A percentile compares a stretch with the other conserved stretches of the same genome.
These are phyloP conservation scores for Poeciliopsis turrubarensis DNA, from an alignment of 2,113 vertebrate species.

Conservation along the genomic window DNA sequence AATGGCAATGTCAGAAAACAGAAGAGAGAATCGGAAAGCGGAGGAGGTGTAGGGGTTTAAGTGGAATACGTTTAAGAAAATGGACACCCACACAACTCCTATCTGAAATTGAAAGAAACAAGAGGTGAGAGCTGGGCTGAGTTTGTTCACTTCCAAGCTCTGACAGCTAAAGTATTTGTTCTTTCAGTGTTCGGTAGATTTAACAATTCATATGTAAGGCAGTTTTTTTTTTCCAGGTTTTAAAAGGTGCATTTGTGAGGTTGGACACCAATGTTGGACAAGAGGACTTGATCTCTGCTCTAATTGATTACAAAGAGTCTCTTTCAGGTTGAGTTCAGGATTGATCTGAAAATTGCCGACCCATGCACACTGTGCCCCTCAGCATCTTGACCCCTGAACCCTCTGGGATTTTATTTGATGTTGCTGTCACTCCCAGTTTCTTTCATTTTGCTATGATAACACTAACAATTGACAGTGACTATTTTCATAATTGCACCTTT, in stretches of 20 bases:
- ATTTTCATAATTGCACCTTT: too few species aligned
- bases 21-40: conserved; percentile 3
- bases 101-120: conserved; percentile 11
- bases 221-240: not conserved
- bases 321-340: too few species aligned
- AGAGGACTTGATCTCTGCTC: too few species aligned
- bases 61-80: not conserved
- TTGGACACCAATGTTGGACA: too few species aligned
- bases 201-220: not conserved
- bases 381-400: not conserved
- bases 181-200: not conserved
- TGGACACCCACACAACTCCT: not conserved
- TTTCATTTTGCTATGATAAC: not conserved
- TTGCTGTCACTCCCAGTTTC: not conserved
- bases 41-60: conserved; percentile 13
- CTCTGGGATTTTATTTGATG: not conserved
- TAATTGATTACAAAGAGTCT: too few species aligned
- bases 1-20: not conserved
- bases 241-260: too few species aligned
- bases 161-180: conserved; percentile 12
- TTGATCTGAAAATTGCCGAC: too few species aligned
- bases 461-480: not conserved
- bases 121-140: not conserved
- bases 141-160: not conserved
- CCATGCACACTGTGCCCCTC: not conserved